Conservation (phyloP, 2,113 vertebrate species). For the Vanacampus margaritifer region DNA sequence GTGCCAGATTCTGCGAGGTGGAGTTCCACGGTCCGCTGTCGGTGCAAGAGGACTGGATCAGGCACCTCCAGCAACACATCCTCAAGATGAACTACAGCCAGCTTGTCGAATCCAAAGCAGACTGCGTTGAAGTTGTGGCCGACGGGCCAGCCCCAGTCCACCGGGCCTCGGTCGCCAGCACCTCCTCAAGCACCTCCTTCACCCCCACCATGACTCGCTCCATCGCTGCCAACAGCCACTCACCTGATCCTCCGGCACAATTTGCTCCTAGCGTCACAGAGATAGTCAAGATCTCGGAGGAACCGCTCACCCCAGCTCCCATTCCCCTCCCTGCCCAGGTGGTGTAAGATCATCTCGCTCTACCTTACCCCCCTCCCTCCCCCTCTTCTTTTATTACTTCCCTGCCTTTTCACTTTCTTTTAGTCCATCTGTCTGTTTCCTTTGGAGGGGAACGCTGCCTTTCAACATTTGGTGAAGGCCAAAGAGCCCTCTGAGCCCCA, state of each 20-base stretch:
- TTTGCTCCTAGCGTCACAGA: slow-evolving; percentile 30
- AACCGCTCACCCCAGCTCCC: slow-evolving; percentile 44
- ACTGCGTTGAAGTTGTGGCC: slow-evolving; percentile 15
- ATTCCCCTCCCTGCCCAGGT: slow-evolving; percentile 46
- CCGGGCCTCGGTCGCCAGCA: slow-evolving; percentile 26
- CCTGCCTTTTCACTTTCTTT: slow-evolving; percentile 22
- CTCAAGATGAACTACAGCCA: slow-evolving; percentile 93
- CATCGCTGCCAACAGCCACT: slow-evolving; percentile 31
- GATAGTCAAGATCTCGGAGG: slow-evolving; percentile 45
- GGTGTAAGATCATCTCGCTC: slow-evolving; percentile 31
- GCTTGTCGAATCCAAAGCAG: slow-evolving; percentile 60
- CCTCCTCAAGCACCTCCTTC: slow-evolving; percentile 35
- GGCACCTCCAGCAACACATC: slow-evolving; percentile 94
- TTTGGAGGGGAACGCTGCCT: slow-evolving; percentile 39
- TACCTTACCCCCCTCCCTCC: background rate
- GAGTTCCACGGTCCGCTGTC: slow-evolving; percentile 93
- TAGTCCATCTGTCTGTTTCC: slow-evolving; percentile 39
- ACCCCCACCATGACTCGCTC: slow-evolving; percentile 29
- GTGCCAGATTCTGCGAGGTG: slow-evolving; percentile 88
- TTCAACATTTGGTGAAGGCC: slow-evolving; percentile 16
- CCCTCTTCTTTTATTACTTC: slow-evolving; percentile 1
- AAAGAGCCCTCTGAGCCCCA: slow-evolving; percentile 48
- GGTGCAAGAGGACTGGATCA: slow-evolving; percentile 94
- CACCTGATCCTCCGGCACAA: slow-evolving; percentile 27
- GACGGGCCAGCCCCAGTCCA: slow-evolving; percentile 35